phyloP scores from a whole-genome alignment of 2,113 vertebrate genomes.

The Poecilia latipinna region DNA sequence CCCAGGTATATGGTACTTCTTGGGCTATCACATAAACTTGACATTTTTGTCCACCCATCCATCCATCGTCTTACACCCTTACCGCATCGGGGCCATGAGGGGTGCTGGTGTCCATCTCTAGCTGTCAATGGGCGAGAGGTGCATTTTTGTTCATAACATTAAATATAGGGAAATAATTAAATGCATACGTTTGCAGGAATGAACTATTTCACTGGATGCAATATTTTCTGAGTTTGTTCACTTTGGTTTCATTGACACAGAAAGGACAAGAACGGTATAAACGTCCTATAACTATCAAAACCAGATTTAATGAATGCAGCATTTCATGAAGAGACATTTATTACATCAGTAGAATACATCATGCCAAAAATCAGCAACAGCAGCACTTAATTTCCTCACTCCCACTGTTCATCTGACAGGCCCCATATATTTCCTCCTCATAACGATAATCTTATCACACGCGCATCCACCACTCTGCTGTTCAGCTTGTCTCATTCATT shows the following conservation, averaged over 20 bases:
- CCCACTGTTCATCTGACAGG: constrained; percentile 64
- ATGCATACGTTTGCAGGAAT: neutral
- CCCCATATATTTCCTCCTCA: constrained; percentile 29
- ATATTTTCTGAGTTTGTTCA: neutral
- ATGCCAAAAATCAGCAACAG: constrained; percentile 88
- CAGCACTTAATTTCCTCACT: constrained; percentile 83
- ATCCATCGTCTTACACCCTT: no score
- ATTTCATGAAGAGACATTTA: constrained; percentile 95
- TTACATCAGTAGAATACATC: constrained; percentile 96
- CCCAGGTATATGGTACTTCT: neutral
- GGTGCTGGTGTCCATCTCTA: no score
- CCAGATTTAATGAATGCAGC: constrained; percentile 75
- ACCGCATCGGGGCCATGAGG: no score
- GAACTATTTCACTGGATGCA: no score
- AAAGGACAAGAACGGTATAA: neutral
- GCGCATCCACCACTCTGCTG: constrained; percentile 26
- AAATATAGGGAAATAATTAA: neutral
- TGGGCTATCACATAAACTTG: no score
- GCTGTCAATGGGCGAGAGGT: no score
- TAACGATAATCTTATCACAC: constrained; percentile 38
- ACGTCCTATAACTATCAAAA: constrained; percentile 21
- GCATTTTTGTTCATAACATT: neutral
- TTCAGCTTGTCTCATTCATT: constrained; percentile 23
- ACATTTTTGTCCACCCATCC: no score
- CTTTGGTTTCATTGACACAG: neutral